A percentile compares a stretch with the other conserved stretches of the same genome.
phyloP scores from a whole-genome alignment of 2,888 invertebrate genomes.

The Plemyria rubiginata region DNA sequence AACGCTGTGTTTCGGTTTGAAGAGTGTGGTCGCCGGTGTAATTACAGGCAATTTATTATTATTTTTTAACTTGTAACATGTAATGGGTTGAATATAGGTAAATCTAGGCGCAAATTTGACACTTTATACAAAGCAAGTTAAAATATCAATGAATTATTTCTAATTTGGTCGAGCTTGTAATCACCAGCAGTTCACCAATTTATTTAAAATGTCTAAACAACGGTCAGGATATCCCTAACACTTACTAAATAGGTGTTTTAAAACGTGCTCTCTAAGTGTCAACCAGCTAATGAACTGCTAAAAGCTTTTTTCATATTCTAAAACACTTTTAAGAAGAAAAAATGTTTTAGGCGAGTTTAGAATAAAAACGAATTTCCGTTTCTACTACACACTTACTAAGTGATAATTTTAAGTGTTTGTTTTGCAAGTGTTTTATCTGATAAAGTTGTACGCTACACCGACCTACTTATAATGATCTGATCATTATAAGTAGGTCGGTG shows the following conservation, averaged over 20 bases:
- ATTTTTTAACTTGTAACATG: too few relatives aligned
- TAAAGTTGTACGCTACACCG: too few relatives aligned
- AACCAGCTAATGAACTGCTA: conserved; percentile 38
- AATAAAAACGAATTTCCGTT: conserved; percentile 34
- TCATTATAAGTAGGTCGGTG: too few relatives aligned
- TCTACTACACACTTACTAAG: not conserved
- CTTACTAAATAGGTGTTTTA: conserved; percentile 21
- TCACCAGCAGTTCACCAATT: conserved; percentile 4
- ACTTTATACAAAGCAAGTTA: too few relatives aligned
- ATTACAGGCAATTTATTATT: too few relatives aligned
- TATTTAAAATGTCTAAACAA: conserved; percentile 12
- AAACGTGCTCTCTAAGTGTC: conserved; percentile 32
- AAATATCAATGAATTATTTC: too few relatives aligned
- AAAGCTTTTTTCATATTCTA: conserved; percentile 39
- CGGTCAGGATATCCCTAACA: conserved; percentile 16
- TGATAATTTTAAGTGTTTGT: conserved; percentile 8
- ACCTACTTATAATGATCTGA: too few relatives aligned
- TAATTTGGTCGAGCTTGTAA: too few relatives aligned
- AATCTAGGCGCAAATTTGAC: too few relatives aligned
- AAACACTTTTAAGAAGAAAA: conserved; percentile 24
- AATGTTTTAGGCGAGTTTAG: conserved; percentile 11
- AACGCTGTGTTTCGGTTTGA: too few relatives aligned
- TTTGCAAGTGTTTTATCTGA: conserved; percentile 5
- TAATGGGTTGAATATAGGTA: too few relatives aligned
- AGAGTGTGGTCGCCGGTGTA: too few relatives aligned